phyloP scores from a whole-genome alignment of 2,888 invertebrate species.

The Antheraea assamensis region DNA sequence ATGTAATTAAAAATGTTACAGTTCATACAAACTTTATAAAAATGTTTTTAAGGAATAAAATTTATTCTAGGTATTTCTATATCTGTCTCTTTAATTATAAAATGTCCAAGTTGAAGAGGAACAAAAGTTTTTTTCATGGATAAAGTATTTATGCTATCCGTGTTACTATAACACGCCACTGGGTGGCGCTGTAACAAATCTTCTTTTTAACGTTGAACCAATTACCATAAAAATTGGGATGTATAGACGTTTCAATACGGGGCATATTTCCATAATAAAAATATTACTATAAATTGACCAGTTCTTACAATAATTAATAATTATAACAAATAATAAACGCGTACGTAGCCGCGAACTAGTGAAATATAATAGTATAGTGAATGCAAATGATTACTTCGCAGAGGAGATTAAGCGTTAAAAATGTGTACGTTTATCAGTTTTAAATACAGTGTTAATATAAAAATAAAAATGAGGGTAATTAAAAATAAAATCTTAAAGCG shows the following conservation, averaged over 20 bases:
- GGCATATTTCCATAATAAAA: too few relatives aligned
- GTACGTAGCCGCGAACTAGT: too few relatives aligned
- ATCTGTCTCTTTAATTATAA: neutral
- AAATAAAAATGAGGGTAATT: neutral
- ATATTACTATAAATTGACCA: too few relatives aligned
- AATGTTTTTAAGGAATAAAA: neutral
- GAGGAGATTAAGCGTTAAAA: neutral
- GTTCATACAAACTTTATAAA: neutral
- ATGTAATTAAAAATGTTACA: neutral
- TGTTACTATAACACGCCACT: too few relatives aligned
- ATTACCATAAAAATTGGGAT: too few relatives aligned
- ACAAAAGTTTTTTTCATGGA: neutral
- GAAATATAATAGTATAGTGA: too few relatives aligned
- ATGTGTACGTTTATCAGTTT: neutral
- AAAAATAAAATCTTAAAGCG: neutral
- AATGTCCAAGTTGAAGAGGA: neutral
- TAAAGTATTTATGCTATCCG: too few relatives aligned
- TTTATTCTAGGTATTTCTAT: neutral
- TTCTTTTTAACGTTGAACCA: too few relatives aligned
- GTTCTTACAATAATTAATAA: too few relatives aligned
- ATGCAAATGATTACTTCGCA: neutral
- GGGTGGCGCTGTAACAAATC: too few relatives aligned
- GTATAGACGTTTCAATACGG: too few relatives aligned
- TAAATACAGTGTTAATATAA: neutral
- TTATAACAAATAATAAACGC: too few relatives aligned